Conservation (phyloP, 92 coral and sea anemone species). For the Desmophyllum pertusum region DNA sequence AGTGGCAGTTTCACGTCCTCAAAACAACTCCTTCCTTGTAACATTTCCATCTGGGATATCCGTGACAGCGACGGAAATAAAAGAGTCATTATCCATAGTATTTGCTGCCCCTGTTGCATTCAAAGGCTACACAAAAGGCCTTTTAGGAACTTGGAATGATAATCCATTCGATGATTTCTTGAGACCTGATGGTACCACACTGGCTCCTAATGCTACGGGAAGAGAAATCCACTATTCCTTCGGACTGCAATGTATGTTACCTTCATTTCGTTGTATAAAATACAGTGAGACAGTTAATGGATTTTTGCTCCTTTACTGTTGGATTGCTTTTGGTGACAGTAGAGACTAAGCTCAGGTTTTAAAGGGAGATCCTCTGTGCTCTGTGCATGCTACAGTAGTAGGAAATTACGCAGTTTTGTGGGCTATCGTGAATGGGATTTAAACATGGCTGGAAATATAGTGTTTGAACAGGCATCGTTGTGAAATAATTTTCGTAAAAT, state of each 20-base stretch:
- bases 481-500: too few species aligned
- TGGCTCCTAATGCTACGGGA: constrained; percentile 14
- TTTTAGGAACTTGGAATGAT: constrained; percentile 49
- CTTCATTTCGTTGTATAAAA: too few species aligned
- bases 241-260: constrained; percentile 16
- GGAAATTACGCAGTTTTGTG: background rate
- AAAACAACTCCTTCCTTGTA: constrained; percentile 35
- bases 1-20: constrained; percentile 45
- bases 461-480: too few species aligned
- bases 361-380: too few species aligned
- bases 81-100: constrained; percentile 35
- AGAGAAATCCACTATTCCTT: constrained; percentile 18
- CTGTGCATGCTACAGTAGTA: too few species aligned
- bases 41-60: constrained; percentile 11
- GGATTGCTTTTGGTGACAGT: background rate
- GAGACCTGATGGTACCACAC: constrained; percentile 17
- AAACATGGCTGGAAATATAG: too few species aligned
- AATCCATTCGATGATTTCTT: constrained; percentile 38
- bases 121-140: constrained; percentile 45
- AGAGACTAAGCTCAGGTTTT: background rate
- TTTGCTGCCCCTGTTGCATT: constrained; percentile 25
- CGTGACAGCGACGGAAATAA: constrained; percentile 18
- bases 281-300: too few species aligned
- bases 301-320: background rate
- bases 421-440: too few species aligned